Evolutionary conservation across 2,113 vertebrate genomes (phyloP), one percentile per base, ranked within the genome.

Genomic region (Limanda limanda): DNA sequence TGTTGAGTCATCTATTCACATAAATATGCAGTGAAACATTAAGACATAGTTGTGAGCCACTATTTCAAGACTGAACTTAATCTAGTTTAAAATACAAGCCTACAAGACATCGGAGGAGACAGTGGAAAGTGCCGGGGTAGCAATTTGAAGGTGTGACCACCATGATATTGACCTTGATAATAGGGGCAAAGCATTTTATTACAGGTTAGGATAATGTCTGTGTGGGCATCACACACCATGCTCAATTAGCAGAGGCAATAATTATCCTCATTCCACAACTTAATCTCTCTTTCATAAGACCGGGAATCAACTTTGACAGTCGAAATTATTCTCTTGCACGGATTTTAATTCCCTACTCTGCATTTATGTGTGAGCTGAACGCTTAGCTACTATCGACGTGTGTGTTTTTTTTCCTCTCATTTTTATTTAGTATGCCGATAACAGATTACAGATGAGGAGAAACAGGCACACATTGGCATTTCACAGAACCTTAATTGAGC

Each of bases 221-320:
- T 68, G 81, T 82, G 88, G 86, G 83, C 56, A 68, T 87, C 76
- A 69, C 25, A 80, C 56, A 73, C 24, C 13, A 20, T 59, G 71
- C 61, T 73, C 24, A 73, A 71, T 70, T 15, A 75, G 47, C 81
- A 74, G 60, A 83, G 54, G 78, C 69, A 72, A 71, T 71, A 89
- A 89, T 90, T 92, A 92, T 78, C 79, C 68, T 57, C 58, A 23
- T 71, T 88, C 73, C 66, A 74, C 60, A 74, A 48, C 71, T 74
- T 87, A 90, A 91, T 90, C 71, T 81, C 77, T 76, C 68, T 69
- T 83, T 91, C 71, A 74, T 70, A 78, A 78, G 73, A 83, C 47
- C 65, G 27, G 61, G 83, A 77, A 86, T 90, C 85, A 70, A 61
- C 75, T 61, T 45, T 83, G 80, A 87, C 81, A 82, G 45, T 27